Base-by-base conservation (phyloP, 2,888 invertebrate genomes). In the Calameuta pallipes region DNA sequence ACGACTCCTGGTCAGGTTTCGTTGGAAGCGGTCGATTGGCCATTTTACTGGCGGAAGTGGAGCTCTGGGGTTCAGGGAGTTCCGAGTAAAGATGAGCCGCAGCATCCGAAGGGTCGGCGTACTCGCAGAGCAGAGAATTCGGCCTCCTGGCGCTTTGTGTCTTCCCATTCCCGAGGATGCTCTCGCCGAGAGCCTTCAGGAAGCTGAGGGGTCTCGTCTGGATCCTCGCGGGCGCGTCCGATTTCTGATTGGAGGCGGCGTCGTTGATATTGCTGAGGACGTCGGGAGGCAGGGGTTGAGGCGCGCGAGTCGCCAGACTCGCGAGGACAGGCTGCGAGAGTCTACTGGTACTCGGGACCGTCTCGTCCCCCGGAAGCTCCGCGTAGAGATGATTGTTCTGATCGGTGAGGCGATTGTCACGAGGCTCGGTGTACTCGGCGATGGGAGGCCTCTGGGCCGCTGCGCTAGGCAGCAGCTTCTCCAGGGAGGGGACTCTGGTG, bases 21-120 rank as follows among this genome's bases (percentile, higher is more conserved):
- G 94, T 94, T 1, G 95, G 95, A 69, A 95, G 91, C n/a, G 95
- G 95, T 82, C 95, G 92, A 85, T 95, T 94, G 37, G 94, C 92
- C 94, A 95, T 95, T 85, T 93, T 94, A 36, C 90, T 92, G 3
- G 92, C 92, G n/a, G 92, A 91, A 56, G 92, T 92, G 77, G 82
- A 80, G 68, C 89, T 90, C 79, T 87, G 89, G 41, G 92, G 91
- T 76, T 93, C 92, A 80, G 93, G 92, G 79, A 94, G 88, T 87
- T 94, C 94, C 11, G 93, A 93, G 87, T 94, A 94, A 34, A 93
- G 88, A 88, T 94, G 94, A 4, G 89, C 84, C 33, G 93, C 92
- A 13, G 92, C 92, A 82, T 94, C 94, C 15, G 92, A 92, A 1
- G 94, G 93, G 83, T 94, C 94, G 1, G 93, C 93, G 87, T 94